Conservation (phyloP, 2,113 vertebrate genomes). For the Tauraco erythrolophus region DNA sequence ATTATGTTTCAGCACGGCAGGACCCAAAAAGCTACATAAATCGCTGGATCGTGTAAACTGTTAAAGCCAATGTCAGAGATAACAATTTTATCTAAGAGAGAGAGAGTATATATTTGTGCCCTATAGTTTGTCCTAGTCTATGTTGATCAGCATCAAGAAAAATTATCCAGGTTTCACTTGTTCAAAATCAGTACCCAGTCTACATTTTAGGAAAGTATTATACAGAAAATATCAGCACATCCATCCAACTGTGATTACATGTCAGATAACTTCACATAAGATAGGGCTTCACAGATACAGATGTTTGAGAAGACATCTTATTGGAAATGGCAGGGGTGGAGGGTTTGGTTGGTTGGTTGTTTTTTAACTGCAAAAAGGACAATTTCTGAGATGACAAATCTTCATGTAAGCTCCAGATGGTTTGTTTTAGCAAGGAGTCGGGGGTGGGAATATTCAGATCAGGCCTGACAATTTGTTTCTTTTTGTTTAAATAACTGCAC, state of each 20-base stretch:
- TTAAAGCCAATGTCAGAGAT: background rate
- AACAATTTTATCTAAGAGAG: background rate
- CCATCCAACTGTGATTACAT: background rate
- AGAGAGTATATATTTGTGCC: background rate
- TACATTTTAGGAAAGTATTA: background rate
- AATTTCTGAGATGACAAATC: background rate
- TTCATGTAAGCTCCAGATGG: background rate
- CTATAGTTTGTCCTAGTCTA: background rate
- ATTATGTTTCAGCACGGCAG: background rate
- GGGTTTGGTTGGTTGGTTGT: background rate
- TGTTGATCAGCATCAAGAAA: background rate
- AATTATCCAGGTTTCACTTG: background rate
- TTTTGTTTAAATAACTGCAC: background rate
- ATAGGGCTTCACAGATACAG: background rate
- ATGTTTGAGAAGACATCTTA: background rate
- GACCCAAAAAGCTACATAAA: background rate
- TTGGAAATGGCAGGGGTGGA: background rate
- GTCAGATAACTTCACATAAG: background rate
- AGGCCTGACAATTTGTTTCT: background rate
- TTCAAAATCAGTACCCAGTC: background rate
- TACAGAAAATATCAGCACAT: background rate
- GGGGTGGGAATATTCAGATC: background rate
- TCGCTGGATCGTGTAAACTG: background rate
- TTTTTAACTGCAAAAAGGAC: background rate
- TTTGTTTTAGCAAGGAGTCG: background rate